Conservation (phyloP, 2,888 invertebrate genomes). For the Heliconius sara region DNA sequence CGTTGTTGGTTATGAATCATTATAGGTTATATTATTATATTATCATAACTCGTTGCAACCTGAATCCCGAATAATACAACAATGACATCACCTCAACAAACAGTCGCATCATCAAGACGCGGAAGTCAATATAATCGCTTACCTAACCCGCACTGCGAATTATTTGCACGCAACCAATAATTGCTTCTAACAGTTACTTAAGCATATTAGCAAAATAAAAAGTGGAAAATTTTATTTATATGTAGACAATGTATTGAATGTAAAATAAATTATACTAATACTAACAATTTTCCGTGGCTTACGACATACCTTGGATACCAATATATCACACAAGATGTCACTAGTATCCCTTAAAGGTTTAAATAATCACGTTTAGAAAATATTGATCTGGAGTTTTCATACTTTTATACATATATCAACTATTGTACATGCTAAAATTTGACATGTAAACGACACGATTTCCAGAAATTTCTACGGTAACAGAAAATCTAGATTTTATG, state of each 20-base stretch:
- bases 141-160: slow-evolving; percentile 46
- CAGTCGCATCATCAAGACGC: slow-evolving; percentile 56
- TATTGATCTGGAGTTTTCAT: not conserved
- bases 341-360: too few species aligned
- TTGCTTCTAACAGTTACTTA: slow-evolving; percentile 34
- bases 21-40: not conserved
- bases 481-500: too few species aligned
- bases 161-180: slow-evolving; percentile 50
- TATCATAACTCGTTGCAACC: slow-evolving; percentile 18
- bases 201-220: not conserved
- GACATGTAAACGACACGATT: too few species aligned
- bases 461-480: too few species aligned
- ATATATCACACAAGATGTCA: not conserved
- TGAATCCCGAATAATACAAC: slow-evolving; percentile 34
- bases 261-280: not conserved
- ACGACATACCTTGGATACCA: not conserved
- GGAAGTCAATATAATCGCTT: slow-evolving; percentile 47
- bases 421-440: too few species aligned
- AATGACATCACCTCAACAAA: slow-evolving; percentile 64
- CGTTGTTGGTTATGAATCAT: not conserved
- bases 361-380: not conserved
- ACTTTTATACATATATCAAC: not conserved
- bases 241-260: not conserved
- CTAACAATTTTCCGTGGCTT: too few species aligned
- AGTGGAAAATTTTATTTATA: not conserved